These are phyloP conservation scores for Agelas oroides DNA, from an alignment of 37 sponge, comb jelly and placozoan genomes.

Conservation along the genomic window DNA sequence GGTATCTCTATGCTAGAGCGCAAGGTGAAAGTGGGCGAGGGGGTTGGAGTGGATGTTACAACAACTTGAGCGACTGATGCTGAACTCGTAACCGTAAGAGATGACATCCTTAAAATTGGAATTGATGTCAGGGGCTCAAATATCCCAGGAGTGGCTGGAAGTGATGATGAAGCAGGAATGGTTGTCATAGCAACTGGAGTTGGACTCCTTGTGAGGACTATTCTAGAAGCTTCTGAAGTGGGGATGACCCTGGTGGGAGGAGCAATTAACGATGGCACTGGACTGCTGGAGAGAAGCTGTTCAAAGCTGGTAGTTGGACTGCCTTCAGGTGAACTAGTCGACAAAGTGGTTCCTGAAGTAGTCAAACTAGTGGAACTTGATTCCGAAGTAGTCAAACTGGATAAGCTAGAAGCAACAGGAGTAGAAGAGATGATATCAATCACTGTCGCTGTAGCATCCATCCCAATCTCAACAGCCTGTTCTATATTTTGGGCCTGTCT, in stretches of 20 bases:
- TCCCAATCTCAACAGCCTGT: background rate
- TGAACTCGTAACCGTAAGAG: background rate
- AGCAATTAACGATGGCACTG: background rate
- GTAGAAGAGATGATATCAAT: background rate
- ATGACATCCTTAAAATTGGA: no score
- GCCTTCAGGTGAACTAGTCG: no score
- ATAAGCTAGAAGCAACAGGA: background rate
- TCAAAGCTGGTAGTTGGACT: no score
- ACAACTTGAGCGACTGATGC: background rate
- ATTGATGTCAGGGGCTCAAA: no score
- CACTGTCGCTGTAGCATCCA: background rate
- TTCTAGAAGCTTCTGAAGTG: background rate
- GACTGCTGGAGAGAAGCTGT: no score
- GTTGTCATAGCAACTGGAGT: background rate
- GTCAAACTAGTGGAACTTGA: no score
- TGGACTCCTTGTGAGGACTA: background rate
- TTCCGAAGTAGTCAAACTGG: no score
- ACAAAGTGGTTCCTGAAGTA: no score
- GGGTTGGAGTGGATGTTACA: background rate
- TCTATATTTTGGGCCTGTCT: background rate
- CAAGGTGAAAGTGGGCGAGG: constrained; percentile 1
- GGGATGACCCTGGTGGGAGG: constrained; percentile 27
- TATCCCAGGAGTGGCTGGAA: background rate
- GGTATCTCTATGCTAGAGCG: constrained; percentile 3
- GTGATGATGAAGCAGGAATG: background rate